Conservation (phyloP, 2,888 invertebrate genomes). For the Noctua comes region DNA sequence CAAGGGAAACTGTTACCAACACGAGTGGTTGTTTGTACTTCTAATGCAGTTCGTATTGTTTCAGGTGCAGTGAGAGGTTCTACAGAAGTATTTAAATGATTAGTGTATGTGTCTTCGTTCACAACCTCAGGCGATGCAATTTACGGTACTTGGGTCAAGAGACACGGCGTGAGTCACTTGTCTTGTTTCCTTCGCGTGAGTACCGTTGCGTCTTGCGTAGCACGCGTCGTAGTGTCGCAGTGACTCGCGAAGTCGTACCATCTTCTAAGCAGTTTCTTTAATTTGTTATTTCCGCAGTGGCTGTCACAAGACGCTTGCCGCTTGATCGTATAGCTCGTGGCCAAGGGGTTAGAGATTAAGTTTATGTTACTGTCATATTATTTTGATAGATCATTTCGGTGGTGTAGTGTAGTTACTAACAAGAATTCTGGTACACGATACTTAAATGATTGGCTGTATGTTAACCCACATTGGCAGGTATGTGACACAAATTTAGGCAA, state of each 20-base stretch:
- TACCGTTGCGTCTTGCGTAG: background rate
- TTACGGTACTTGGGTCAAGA: background rate
- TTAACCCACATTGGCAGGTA: background rate
- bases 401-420: background rate
- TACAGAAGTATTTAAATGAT: background rate
- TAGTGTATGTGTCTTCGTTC: background rate
- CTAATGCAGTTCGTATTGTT: slow-evolving; percentile 12
- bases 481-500: slow-evolving; percentile 29
- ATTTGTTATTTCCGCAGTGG: background rate
- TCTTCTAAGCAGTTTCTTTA: background rate
- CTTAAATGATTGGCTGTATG: background rate
- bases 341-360: background rate
- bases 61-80: slow-evolving; percentile 8
- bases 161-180: background rate
- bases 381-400: slow-evolving; percentile 18
- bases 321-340: background rate
- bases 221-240: background rate
- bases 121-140: background rate
- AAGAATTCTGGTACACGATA: background rate
- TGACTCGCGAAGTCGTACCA: background rate
- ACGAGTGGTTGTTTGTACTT: background rate
- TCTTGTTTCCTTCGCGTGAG: background rate
- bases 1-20: background rate
- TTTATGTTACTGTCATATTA: background rate
- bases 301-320: background rate